Evolutionary conservation across 2,797 vertebrate species (phyloP).

Genomic region (Taenioides sp.): DNA sequence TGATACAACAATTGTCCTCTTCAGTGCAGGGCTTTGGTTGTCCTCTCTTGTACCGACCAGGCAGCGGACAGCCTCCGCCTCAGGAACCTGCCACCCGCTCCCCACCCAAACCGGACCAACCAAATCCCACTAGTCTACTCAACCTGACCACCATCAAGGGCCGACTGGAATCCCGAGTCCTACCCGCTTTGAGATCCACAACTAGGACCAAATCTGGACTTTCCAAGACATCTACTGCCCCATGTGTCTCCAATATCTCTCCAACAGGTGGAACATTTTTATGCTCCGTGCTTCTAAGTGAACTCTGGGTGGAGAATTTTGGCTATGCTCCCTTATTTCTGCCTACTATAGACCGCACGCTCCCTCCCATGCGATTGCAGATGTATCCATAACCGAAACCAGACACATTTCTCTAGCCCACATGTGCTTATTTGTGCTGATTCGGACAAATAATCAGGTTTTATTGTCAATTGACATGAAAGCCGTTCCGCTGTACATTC

Average conservation of each 20-base stretch:
- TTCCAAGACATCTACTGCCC: neutral
- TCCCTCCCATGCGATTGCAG: conserved; percentile 31
- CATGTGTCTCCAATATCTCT: neutral
- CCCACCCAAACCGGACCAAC: neutral
- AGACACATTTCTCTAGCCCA: conserved; percentile 44
- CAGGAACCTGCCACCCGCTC: neutral
- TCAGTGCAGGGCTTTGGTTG: conserved; percentile 57
- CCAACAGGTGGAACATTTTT: conserved; percentile 33
- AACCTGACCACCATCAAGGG: conserved; percentile 10
- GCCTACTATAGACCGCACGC: conserved; percentile 21
- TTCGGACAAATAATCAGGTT: conserved; percentile 41
- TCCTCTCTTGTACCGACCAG: conserved; percentile 58
- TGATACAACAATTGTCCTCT: neutral
- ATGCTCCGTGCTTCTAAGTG: neutral
- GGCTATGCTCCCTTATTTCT: neutral
- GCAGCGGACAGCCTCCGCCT: conserved; percentile 9
- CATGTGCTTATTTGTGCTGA: conserved; percentile 42
- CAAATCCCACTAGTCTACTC: neutral
- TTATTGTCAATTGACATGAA: conserved; percentile 47
- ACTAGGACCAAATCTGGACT: conserved; percentile 14
- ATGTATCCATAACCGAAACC: conserved; percentile 37
- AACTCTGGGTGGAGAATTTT: conserved; percentile 6
- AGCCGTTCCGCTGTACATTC: conserved; percentile 31
- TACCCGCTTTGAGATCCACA: neutral
- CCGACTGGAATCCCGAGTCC: conserved; percentile 17